Conservation (phyloP, 92 coral and sea anemone species). For the Actinernus sp. region DNA sequence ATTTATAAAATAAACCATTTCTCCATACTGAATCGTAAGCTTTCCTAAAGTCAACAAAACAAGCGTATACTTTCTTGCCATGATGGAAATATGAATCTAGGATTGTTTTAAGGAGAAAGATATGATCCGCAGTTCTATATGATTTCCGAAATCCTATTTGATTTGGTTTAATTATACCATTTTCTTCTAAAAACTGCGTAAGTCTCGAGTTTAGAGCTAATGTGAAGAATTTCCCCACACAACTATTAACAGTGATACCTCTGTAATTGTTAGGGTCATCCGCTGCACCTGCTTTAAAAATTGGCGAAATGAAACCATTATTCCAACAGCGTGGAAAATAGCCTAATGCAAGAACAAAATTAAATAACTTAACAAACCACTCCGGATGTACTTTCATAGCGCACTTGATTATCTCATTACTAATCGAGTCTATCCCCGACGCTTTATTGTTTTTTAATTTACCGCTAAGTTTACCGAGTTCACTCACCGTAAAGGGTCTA, state of each 20-base stretch:
- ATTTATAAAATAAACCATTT: conserved; percentile 27
- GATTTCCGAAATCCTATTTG: conserved; percentile 59
- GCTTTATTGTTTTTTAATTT: conserved; percentile 56
- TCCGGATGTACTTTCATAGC: conserved; percentile 15
- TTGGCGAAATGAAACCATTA: conserved; percentile 46
- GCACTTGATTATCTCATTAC: conserved; percentile 48
- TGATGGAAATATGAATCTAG: conserved; percentile 41
- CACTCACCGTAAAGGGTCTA: conserved; percentile 21
- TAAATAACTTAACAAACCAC: conserved; percentile 36
- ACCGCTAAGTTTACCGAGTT: conserved; percentile 6
- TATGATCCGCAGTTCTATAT: conserved; percentile 51
- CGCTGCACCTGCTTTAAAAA: conserved; percentile 48
- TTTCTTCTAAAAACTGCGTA: conserved; percentile 15
- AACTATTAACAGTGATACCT: conserved; percentile 62
- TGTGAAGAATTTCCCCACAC: conserved; percentile 47
- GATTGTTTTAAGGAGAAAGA: conserved; percentile 40
- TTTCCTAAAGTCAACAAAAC: conserved; percentile 60
- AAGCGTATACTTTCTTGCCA: conserved; percentile 40
- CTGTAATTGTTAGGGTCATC: conserved; percentile 41
- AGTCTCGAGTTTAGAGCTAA: conserved; percentile 44
- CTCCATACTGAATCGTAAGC: conserved; percentile 75
- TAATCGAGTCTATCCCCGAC: conserved; percentile 32
- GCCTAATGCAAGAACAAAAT: conserved; percentile 36
- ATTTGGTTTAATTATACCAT: conserved; percentile 29
- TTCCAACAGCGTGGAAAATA: conserved; percentile 47